Conservation (phyloP, 2,888 invertebrate species). For the Hetaerina titia region DNA sequence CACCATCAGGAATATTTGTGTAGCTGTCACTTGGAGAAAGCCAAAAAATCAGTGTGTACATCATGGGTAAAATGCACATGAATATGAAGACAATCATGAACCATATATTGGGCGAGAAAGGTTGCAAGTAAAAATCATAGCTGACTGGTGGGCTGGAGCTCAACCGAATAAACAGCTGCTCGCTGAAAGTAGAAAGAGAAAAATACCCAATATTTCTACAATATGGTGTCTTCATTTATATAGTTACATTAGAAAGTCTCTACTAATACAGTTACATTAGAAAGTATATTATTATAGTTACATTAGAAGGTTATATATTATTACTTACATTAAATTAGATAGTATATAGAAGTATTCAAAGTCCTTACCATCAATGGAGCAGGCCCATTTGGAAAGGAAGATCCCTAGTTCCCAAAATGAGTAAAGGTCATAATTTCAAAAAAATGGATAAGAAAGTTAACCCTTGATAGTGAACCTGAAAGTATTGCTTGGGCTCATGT, state of each 20-base stretch:
- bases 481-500: too few relatives aligned
- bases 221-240: neutral
- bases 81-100: neutral
- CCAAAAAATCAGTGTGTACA: neutral
- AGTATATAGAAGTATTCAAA: too few relatives aligned
- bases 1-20: neutral
- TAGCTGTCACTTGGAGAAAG: neutral
- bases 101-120: conserved; percentile 25
- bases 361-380: too few relatives aligned
- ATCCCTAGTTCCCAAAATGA: too few relatives aligned
- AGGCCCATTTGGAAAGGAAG: too few relatives aligned
- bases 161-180: conserved; percentile 36
- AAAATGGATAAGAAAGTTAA: too few relatives aligned
- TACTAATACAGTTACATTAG: neutral
- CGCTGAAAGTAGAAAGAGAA: neutral
- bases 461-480: too few relatives aligned
- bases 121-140: conserved; percentile 40
- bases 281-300: neutral
- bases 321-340: too few relatives aligned
- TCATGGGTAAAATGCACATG: neutral
- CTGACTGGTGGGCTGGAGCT: neutral
- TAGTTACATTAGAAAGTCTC: neutral
- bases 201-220: neutral
- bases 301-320: too few relatives aligned
- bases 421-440: too few relatives aligned